Conservation (phyloP, 2,113 vertebrate genomes). For the Thinocorus orbignyianus region DNA sequence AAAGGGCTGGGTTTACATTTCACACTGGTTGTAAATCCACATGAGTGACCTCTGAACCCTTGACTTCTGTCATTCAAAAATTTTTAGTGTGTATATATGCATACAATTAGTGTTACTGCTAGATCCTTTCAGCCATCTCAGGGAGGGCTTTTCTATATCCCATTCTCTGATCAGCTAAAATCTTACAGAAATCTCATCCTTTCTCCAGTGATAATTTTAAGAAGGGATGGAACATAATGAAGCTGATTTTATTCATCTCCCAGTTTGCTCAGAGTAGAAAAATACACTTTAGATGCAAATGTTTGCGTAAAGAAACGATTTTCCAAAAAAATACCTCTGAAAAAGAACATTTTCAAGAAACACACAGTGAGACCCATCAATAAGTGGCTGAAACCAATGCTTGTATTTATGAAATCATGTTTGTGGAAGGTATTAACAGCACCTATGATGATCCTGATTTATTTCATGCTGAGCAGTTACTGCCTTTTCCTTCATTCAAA, state of each 20-base stretch:
- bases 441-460: background rate
- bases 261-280: background rate
- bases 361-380: fast-evolving
- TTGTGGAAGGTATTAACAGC: background rate
- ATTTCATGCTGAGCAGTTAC: background rate
- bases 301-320: background rate
- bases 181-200: background rate
- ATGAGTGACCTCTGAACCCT: background rate
- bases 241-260: background rate
- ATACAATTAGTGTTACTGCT: background rate
- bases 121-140: background rate
- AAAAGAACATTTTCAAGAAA: background rate
- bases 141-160: background rate
- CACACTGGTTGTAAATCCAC: background rate
- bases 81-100: background rate
- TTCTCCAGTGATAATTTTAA: background rate
- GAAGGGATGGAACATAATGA: background rate
- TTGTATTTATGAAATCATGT: background rate
- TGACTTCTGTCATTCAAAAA: background rate
- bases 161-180: background rate
- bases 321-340: background rate
- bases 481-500: background rate
- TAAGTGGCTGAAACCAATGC: background rate
- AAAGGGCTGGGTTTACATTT: background rate
- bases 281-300: background rate